These are phyloP conservation scores for Coptodon bakossiorum DNA, from an alignment of 2,113 vertebrate species.

Conservation along the genomic window DNA sequence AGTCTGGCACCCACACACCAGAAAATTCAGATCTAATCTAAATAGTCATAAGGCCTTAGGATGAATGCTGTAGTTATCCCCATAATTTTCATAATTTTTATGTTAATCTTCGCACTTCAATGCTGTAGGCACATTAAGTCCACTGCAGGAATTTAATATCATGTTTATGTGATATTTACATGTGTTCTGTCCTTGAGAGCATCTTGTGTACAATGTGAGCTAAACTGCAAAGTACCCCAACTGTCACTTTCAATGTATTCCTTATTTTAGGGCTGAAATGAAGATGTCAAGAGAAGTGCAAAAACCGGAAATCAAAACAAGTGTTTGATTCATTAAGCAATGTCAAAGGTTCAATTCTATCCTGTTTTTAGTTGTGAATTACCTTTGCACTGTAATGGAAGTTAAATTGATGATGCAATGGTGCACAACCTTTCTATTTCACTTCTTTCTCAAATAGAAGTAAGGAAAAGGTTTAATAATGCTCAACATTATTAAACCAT, in stretches of 20 bases:
- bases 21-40: conserved; percentile 42
- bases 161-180: background rate
- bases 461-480: background rate
- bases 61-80: conserved; percentile 14
- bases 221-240: background rate
- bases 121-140: background rate
- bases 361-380: background rate
- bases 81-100: conserved; percentile 22
- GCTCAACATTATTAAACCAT: background rate
- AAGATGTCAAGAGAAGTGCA: background rate
- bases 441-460: background rate
- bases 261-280: background rate
- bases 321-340: background rate
- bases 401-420: background rate
- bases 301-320: background rate
- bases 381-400: background rate
- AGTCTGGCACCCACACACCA: conserved; percentile 43
- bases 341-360: background rate
- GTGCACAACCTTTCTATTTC: background rate
- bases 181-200: background rate
- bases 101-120: conserved; percentile 1
- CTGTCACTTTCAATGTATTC: background rate
- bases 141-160: background rate
- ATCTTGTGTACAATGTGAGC: background rate
- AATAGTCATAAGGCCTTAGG: conserved; percentile 47